A percentile compares a stretch with the other conserved stretches of the same genome.
These are phyloP conservation scores for Lasioglossum pauxillum DNA, from an alignment of 2,888 invertebrate species.

Conservation along the genomic window DNA sequence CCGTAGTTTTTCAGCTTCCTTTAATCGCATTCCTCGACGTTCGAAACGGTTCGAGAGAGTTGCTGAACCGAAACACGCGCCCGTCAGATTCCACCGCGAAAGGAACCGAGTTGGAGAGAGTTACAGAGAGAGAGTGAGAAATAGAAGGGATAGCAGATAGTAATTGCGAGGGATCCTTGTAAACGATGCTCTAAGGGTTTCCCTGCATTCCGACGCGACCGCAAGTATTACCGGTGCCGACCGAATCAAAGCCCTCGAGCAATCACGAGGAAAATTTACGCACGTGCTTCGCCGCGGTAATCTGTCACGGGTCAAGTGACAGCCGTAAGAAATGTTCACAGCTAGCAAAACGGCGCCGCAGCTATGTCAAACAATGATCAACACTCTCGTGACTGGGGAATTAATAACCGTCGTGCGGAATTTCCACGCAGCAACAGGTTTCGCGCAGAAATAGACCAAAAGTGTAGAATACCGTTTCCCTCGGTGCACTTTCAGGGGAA, in stretches of 20 bases:
- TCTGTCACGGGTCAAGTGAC: neutral
- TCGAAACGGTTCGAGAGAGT: conserved; percentile 26
- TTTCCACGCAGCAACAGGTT: neutral
- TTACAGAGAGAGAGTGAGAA: neutral
- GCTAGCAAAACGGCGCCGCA: neutral
- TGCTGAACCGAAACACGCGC: conserved; percentile 27
- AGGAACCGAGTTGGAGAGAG: conserved; percentile 1
- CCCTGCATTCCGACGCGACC: conserved; percentile 60
- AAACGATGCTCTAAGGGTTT: conserved; percentile 54
- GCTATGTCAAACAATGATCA: neutral
- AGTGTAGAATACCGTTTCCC: neutral
- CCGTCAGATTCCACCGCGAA: conserved; percentile 16
- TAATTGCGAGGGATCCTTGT: conserved; percentile 54
- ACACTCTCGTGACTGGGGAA: neutral
- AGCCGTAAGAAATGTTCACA: neutral
- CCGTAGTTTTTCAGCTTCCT: neutral
- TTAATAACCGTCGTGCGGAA: neutral
- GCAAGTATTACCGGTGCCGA: conserved; percentile 58
- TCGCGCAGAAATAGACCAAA: neutral
- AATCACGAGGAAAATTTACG: conserved; percentile 31
- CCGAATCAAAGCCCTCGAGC: conserved; percentile 35
- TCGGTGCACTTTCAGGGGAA: neutral
- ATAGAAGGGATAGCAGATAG: conserved; percentile 1
- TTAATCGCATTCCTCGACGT: conserved; percentile 40
- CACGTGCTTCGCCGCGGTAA: neutral